phyloP scores from a whole-genome alignment of 1,140 invertebrate species.

The Hypothenemus hampei region DNA sequence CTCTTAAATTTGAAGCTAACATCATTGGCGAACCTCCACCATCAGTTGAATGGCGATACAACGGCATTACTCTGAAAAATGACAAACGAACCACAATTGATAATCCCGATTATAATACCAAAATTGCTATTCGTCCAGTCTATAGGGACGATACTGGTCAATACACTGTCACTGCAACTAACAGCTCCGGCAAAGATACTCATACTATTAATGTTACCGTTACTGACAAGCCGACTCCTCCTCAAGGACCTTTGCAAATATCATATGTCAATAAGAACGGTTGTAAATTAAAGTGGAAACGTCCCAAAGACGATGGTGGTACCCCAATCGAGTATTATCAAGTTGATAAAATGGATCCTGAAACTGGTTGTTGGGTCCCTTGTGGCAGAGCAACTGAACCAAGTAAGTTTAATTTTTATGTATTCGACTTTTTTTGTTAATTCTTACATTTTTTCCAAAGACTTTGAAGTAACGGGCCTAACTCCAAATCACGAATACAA shows the following conservation, averaged over 20 bases:
- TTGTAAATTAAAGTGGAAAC: constrained; percentile 91
- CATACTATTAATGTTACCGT: constrained; percentile 88
- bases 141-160: constrained; percentile 78
- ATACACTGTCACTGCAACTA: constrained; percentile 81
- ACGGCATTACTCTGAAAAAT: constrained; percentile 53
- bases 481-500: constrained; percentile 90
- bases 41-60: constrained; percentile 81
- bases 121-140: constrained; percentile 76
- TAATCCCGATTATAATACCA: constrained; percentile 83
- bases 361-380: constrained; percentile 92
- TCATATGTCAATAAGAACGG: constrained; percentile 90
- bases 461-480: constrained; percentile 77
- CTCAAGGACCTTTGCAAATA: constrained; percentile 85
- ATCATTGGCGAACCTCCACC: constrained; percentile 90
- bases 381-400: constrained; percentile 79
- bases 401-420: constrained; percentile 44
- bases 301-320: constrained; percentile 84
- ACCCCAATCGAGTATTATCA: constrained; percentile 88
- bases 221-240: constrained; percentile 82
- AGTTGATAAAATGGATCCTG: constrained; percentile 89
- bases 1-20: constrained; percentile 87
- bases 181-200: constrained; percentile 80
- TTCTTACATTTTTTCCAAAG: constrained; percentile 36
- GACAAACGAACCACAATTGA: constrained; percentile 67
- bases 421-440: neutral